Evolutionary conservation across 2,113 vertebrate species (phyloP).

Genomic region (Aramus guarauna): DNA sequence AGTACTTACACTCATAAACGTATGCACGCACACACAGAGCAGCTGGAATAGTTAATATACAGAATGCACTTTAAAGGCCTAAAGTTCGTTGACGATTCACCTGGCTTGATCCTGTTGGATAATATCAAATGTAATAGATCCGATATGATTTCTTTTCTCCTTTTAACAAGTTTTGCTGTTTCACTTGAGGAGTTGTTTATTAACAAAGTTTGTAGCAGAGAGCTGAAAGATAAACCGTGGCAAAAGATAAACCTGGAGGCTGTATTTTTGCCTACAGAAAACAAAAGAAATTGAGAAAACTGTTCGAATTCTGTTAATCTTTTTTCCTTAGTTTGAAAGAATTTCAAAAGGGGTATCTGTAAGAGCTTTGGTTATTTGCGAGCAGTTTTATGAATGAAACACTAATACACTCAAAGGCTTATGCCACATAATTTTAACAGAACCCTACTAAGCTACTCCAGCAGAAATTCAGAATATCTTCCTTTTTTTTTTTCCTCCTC

Average conservation of each 20-base stretch:
- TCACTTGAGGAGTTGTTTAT: neutral
- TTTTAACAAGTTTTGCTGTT: neutral
- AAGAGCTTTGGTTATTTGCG: neutral
- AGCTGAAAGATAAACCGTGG: neutral
- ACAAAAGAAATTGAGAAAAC: neutral
- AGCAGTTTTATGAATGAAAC: neutral
- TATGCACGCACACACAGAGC: fast-evolving
- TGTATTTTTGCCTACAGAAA: neutral
- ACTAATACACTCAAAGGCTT: neutral
- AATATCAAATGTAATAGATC: neutral
- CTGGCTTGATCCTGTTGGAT: neutral
- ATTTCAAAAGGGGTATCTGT: neutral
- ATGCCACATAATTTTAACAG: neutral
- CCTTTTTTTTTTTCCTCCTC: too few relatives aligned
- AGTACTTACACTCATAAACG: fast-evolving
- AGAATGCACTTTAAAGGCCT: neutral
- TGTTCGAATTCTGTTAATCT: neutral
- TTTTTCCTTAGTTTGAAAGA: neutral
- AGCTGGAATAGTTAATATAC: neutral
- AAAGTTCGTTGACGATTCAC: fast-evolving
- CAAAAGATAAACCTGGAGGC: neutral
- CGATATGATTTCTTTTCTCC: neutral
- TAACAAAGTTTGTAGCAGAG: neutral
- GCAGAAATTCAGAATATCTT: neutral
- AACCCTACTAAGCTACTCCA: neutral